Evolutionary conservation across 2,797 vertebrate genomes (phyloP).

Genomic region (Cirrhinus molitorella): DNA sequence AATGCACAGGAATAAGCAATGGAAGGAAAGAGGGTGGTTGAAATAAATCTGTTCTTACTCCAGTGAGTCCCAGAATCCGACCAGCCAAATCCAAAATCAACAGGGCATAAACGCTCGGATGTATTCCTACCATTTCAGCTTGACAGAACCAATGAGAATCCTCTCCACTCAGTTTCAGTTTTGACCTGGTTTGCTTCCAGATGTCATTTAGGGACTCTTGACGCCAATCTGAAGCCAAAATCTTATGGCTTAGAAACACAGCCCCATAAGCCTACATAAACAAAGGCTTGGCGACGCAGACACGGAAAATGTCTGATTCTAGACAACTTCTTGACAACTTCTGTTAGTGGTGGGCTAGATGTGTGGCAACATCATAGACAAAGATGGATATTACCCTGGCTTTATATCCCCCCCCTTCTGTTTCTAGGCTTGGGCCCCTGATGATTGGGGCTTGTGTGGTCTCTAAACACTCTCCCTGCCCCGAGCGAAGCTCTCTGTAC

Average conservation of each 20-base stretch:
- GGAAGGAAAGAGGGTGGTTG: constrained; percentile 16
- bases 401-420: constrained; percentile 71
- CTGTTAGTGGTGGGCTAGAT: constrained; percentile 36
- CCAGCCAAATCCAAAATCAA: constrained; percentile 28
- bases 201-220: constrained; percentile 32
- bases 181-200: constrained; percentile 39
- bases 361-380: constrained; percentile 27
- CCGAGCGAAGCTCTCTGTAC: constrained; percentile 75
- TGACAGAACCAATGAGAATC: constrained; percentile 24
- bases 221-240: constrained; percentile 30
- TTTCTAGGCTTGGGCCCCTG: constrained; percentile 79
- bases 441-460: constrained; percentile 81
- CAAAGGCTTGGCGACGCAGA: constrained; percentile 45
- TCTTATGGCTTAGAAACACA: constrained; percentile 7
- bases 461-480: constrained; percentile 79
- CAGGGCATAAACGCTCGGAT: constrained; percentile 18
- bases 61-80: constrained; percentile 15
- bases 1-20: background rate
- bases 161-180: constrained; percentile 12
- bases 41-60: constrained; percentile 34
- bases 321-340: constrained; percentile 34
- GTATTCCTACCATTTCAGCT: constrained; percentile 16
- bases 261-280: constrained; percentile 49
- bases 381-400: constrained; percentile 56
- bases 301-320: constrained; percentile 58